phyloP scores from a whole-genome alignment of 1,140 invertebrate genomes.

The Atta cephalotes region DNA sequence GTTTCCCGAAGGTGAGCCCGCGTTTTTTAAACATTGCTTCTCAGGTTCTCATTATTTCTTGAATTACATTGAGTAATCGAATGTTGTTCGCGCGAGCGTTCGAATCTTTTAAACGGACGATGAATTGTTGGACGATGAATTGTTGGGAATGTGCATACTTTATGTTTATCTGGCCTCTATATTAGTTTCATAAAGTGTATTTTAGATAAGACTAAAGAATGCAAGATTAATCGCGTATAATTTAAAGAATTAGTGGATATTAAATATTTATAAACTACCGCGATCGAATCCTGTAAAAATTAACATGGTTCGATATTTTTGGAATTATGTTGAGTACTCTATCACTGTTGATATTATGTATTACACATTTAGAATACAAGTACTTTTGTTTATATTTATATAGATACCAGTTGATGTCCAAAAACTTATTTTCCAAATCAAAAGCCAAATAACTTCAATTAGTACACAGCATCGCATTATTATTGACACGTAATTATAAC shows the following conservation, averaged over 20 bases:
- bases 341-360: neutral
- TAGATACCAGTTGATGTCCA: neutral
- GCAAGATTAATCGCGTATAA: neutral
- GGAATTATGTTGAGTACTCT: neutral
- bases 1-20: slow-evolving; percentile 68
- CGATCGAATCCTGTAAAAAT: neutral
- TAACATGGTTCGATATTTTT: neutral
- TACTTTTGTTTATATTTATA: slow-evolving; percentile 1
- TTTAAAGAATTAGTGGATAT: neutral
- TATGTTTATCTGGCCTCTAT: neutral
- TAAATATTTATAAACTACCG: neutral
- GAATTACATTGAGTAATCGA: neutral
- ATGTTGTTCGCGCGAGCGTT: neutral
- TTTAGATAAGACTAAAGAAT: neutral
- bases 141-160: neutral
- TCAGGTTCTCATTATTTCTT: neutral
- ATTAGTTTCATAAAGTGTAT: slow-evolving; percentile 8
- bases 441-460: neutral
- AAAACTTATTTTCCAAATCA: neutral
- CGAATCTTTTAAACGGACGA: neutral
- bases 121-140: neutral
- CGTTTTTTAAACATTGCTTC: neutral
- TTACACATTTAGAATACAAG: neutral
- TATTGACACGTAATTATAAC: neutral
- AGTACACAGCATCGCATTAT: neutral